These are phyloP conservation scores for Rhinolophus sinicus DNA, from an alignment of 2,113 vertebrate genomes.

Conservation along the genomic window DNA sequence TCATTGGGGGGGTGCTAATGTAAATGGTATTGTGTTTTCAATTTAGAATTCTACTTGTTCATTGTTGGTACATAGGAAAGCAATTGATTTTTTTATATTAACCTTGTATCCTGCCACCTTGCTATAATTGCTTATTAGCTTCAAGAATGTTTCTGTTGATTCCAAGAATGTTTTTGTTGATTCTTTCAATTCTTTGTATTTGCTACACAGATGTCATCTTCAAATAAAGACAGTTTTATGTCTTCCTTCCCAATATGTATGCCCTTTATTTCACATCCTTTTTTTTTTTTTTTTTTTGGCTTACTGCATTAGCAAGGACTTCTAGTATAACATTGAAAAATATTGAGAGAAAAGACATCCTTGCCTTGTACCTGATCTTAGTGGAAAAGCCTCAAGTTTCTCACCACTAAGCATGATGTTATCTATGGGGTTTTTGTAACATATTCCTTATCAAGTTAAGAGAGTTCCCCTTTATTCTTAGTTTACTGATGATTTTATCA, in stretches of 20 bases:
- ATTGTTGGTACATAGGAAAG: not conserved
- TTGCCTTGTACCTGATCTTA: not conserved
- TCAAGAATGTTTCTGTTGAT: not conserved
- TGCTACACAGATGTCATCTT: not conserved
- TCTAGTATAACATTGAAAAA: not conserved
- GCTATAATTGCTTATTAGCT: not conserved
- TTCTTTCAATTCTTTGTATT: not conserved
- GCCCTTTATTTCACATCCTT: not conserved
- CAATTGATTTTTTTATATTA: not conserved
- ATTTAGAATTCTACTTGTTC: not conserved
- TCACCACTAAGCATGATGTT: not conserved
- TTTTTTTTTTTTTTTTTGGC: not conserved
- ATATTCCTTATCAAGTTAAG: not conserved
- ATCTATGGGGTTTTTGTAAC: not conserved
- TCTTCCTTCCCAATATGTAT: not conserved
- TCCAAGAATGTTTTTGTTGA: not conserved
- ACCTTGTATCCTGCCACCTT: not conserved
- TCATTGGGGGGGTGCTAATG: not conserved
- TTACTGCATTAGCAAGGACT: not conserved
- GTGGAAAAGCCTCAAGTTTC: not conserved
- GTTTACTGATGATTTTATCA: not conserved
- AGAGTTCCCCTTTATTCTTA: not conserved
- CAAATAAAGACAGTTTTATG: not conserved
- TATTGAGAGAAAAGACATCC: not conserved
- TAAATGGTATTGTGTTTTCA: not conserved